Evolutionary conservation across 2,113 vertebrate genomes (phyloP), one percentile per base, ranked within the genome.

Genomic region (Vicugna pacos): DNA sequence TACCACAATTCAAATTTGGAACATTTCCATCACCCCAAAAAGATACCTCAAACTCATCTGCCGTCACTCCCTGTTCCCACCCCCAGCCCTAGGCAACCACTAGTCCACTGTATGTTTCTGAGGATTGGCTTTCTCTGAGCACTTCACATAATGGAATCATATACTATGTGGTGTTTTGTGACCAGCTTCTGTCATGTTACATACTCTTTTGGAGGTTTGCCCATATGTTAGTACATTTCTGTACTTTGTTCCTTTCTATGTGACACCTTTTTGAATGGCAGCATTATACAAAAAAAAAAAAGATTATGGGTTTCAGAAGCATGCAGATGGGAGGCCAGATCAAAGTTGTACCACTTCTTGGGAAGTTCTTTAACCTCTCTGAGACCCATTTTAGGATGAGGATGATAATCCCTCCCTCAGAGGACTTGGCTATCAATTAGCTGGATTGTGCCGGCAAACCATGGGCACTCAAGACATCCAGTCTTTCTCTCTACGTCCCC

Each of bases 101-200:
- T 75, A 42, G 67, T 90, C 30, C 42, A 30, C 50, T 65, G 69
- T 76, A 22, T 88, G 56, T 56, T 42, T n/a, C 30, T 72, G 67
- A 73, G 77, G 30, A 72, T 88, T 90, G 85, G 58, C 8, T 56
- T 79, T 91, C 81, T 75, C 67, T 76, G 77, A 46, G 50, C 12
- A 86, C 89, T 70, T 72, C 22, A 50, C 81, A 50, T 62, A 58
- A 82, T 6, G 8, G 70, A 79, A 82, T 81, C 22, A 32, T 35
- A 60, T 14, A 82, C 42, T 19, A 72, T 24, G 22, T 77, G 83
- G 17, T 48, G 60, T 84, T 94, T 75, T 80, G 50, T 81, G 60
- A 91, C 64, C 50, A 10, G 32, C 46, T 91, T 91, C 65, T 91
- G 93, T 95, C 46, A 77, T 10, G 62, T 94, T 79, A 58, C 5